A percentile compares a stretch with the other conserved stretches of the same genome.
Evolutionary conservation across 92 coral and sea anemone genomes (phyloP).

Genomic region (Zoanthus solanderi): DNA sequence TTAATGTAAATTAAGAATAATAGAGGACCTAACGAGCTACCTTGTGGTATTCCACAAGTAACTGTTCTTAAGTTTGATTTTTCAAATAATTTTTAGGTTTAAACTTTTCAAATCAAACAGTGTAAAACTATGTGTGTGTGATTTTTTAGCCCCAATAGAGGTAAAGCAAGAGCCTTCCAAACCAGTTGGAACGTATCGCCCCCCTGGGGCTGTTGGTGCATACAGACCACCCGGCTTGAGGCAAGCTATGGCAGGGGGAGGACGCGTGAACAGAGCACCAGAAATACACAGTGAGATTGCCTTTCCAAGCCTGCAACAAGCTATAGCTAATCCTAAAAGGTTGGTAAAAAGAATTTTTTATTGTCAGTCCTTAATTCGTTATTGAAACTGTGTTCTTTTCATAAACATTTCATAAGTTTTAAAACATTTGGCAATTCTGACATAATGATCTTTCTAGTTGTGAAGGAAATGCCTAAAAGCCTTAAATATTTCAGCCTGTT

Average conservation of each 20-base stretch:
- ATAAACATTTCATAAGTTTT: too few species aligned
- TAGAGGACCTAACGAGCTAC: background rate
- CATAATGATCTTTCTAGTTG: too few species aligned
- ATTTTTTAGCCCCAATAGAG: slow-evolving; percentile 27
- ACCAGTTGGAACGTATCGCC: slow-evolving; percentile 62
- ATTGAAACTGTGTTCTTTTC: background rate
- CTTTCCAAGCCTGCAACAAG: slow-evolving; percentile 88
- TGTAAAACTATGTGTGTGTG: background rate
- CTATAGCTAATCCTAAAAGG: slow-evolving; percentile 81
- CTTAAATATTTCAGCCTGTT: too few species aligned
- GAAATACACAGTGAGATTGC: slow-evolving; percentile 96
- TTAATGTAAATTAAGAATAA: background rate
- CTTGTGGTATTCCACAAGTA: too few species aligned
- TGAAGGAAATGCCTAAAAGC: too few species aligned
- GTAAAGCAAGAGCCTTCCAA: slow-evolving; percentile 66
- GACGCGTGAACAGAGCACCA: slow-evolving; percentile 79
- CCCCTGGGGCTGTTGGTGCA: slow-evolving; percentile 68
- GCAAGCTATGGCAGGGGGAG: slow-evolving; percentile 69
- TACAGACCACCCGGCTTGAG: slow-evolving; percentile 93
- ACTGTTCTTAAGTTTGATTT: background rate
- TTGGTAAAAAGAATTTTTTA: background rate
- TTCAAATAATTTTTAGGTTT: background rate
- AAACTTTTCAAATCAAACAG: background rate
- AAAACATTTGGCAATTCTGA: too few species aligned
- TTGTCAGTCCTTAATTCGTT: background rate